phyloP scores from a whole-genome alignment of 1,140 invertebrate species.

The Ylistrum balloti region DNA sequence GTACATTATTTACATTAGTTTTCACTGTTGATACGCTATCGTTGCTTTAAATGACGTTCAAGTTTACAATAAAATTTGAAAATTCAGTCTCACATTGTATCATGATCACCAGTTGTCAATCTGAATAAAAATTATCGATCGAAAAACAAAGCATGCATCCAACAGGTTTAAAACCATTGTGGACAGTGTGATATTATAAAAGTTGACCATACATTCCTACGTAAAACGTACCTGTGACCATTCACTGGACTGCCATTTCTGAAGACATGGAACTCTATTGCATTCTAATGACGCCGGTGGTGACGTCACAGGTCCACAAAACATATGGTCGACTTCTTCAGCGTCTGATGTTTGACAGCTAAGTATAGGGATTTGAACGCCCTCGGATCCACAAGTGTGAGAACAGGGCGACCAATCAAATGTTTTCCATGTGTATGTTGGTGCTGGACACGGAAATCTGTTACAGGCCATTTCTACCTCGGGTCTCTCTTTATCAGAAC shows the following conservation, averaged over 20 bases:
- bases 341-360: conserved; percentile 48
- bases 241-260: neutral
- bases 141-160: too few species aligned
- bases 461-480: conserved; percentile 42
- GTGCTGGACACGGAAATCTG: conserved; percentile 45
- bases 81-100: too few species aligned
- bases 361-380: conserved; percentile 48
- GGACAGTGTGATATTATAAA: too few species aligned
- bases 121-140: too few species aligned
- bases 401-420: conserved; percentile 54
- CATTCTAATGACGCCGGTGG: conserved; percentile 42
- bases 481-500: neutral
- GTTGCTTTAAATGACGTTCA: too few species aligned
- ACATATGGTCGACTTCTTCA: neutral
- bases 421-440: conserved; percentile 42
- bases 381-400: conserved; percentile 48
- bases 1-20: too few species aligned
- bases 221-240: conserved; percentile 1
- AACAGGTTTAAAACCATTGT: too few species aligned
- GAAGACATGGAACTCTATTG: conserved; percentile 27
- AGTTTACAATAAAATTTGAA: too few species aligned
- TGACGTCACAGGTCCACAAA: conserved; percentile 1
- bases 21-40: too few species aligned
- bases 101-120: too few species aligned
- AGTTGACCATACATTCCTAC: too few species aligned